These are phyloP conservation scores for Leptinotarsa defecta DNA, from an alignment of 1,140 invertebrate genomes.

Conservation along the genomic window DNA sequence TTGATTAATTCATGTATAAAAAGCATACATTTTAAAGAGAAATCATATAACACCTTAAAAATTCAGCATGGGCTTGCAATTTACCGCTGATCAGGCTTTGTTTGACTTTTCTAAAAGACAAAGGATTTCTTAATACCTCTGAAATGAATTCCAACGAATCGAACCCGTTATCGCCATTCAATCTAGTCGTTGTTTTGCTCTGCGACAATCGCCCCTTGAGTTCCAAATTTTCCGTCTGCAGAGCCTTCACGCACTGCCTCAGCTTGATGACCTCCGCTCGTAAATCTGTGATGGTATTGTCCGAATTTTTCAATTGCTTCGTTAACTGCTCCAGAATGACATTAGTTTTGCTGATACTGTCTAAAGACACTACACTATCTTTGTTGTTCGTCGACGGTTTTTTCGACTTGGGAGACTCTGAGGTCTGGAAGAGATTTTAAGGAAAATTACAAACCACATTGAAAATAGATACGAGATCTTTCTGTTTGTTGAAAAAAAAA, in stretches of 20 bases:
- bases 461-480: too few relatives aligned
- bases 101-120: too few relatives aligned
- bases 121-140: slow-evolving; percentile 26
- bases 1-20: too few relatives aligned
- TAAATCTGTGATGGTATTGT: slow-evolving; percentile 61
- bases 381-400: slow-evolving; percentile 22
- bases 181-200: slow-evolving; percentile 32
- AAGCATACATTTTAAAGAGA: too few relatives aligned
- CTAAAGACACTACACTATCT: slow-evolving; percentile 39
- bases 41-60: too few relatives aligned
- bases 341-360: slow-evolving; percentile 38
- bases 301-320: slow-evolving; percentile 51
- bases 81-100: background rate
- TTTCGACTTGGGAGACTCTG: background rate
- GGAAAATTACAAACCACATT: too few relatives aligned
- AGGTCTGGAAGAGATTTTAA: too few relatives aligned
- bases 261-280: slow-evolving; percentile 65
- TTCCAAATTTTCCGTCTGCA: slow-evolving; percentile 73
- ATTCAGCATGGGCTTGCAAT: too few relatives aligned
- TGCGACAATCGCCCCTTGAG: slow-evolving; percentile 61
- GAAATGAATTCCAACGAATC: slow-evolving; percentile 45
- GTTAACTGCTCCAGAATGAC: slow-evolving; percentile 44
- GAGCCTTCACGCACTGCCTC: slow-evolving; percentile 66
- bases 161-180: slow-evolving; percentile 43
- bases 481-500: too few relatives aligned